Conservation (phyloP, 2,797 vertebrate species). For the Gallinago nigripennis region DNA sequence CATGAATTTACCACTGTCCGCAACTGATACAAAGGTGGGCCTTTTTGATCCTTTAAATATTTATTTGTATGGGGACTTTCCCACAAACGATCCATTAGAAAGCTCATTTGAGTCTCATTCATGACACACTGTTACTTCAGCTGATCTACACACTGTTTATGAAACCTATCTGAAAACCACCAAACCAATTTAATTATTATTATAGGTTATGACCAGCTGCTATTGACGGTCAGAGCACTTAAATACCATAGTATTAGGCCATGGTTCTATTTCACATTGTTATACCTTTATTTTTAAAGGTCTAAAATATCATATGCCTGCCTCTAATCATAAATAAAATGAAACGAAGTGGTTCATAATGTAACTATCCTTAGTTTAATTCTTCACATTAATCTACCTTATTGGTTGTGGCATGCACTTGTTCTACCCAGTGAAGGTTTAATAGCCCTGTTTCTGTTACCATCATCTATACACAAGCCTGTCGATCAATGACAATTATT, state of each 20-base stretch:
- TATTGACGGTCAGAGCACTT: neutral
- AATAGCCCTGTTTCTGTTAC: slow-evolving; percentile 75
- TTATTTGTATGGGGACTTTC: neutral
- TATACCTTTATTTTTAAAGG: neutral
- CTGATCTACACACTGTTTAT: neutral
- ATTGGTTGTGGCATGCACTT: slow-evolving; percentile 77
- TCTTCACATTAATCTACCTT: slow-evolving; percentile 86
- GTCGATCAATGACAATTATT: slow-evolving; percentile 84
- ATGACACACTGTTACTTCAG: neutral
- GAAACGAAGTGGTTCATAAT: slow-evolving; percentile 49
- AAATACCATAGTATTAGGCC: neutral
- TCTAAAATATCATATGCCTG: neutral
- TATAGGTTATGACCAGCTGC: neutral
- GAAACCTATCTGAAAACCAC: neutral
- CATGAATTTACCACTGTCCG: neutral
- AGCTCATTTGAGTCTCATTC: neutral
- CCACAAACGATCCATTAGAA: neutral
- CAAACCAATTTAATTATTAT: neutral
- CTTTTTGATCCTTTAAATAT: neutral
- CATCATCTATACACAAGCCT: slow-evolving; percentile 70
- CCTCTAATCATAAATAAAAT: slow-evolving; percentile 43
- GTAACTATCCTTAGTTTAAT: slow-evolving; percentile 58
- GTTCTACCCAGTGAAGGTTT: slow-evolving; percentile 76
- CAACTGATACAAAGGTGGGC: neutral
- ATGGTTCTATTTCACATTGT: neutral